Percentiles rank a stretch among this genome's conserved stretches.
Evolutionary conservation across 1,140 invertebrate genomes (phyloP).

Genomic region (Cardiocondyla obscurior): DNA sequence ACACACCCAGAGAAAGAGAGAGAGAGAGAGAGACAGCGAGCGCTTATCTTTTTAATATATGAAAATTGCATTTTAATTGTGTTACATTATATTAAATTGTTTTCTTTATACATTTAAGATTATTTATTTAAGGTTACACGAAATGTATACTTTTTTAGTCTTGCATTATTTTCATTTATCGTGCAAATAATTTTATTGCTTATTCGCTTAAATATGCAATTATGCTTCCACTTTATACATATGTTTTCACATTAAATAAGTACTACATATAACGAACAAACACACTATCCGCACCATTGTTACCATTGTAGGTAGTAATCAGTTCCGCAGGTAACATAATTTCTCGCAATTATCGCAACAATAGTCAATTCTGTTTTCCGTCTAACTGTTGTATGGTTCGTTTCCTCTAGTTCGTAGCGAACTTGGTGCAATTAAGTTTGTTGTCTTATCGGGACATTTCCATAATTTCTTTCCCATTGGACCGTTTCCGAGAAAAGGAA

Average conservation of each 20-base stretch:
- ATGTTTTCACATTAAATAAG: slow-evolving; percentile 24
- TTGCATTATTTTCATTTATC: not conserved
- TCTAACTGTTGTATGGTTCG: slow-evolving; percentile 62
- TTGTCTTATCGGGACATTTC: slow-evolving; percentile 64
- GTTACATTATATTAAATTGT: not conserved
- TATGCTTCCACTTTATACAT: not conserved
- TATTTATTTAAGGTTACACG: not conserved
- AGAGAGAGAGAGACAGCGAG: not conserved
- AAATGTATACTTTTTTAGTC: not conserved
- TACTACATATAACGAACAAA: slow-evolving; percentile 1
- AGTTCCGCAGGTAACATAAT: slow-evolving; percentile 58
- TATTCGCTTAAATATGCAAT: not conserved
- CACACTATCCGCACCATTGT: slow-evolving; percentile 10
- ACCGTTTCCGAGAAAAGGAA: slow-evolving; percentile 49
- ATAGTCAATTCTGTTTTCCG: slow-evolving; percentile 71
- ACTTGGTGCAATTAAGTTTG: slow-evolving; percentile 72
- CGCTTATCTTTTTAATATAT: not conserved
- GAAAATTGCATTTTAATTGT: not conserved
- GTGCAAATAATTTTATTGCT: slow-evolving; percentile 10
- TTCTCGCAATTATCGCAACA: slow-evolving; percentile 74
- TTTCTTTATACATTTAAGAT: too few relatives aligned
- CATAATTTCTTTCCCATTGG: slow-evolving; percentile 75
- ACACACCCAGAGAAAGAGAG: not conserved
- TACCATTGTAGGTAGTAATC: slow-evolving; percentile 42
- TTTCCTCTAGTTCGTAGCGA: slow-evolving; percentile 37